Conservation (phyloP, 2,797 vertebrate species). For the Pygocentrus nattereri region DNA sequence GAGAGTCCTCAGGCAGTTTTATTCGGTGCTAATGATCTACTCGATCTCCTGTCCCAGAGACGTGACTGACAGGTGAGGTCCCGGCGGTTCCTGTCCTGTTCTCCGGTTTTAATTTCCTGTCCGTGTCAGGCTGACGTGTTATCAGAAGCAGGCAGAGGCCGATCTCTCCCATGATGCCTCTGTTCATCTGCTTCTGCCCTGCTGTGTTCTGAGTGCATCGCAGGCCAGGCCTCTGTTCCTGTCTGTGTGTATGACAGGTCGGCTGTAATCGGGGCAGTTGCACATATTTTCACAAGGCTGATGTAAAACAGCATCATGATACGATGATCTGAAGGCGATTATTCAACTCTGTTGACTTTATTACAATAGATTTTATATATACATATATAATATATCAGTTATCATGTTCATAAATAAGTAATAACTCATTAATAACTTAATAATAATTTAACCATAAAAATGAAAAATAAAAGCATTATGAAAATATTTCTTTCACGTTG, state of each 20-base stretch:
- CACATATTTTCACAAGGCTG: not conserved
- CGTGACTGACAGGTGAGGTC: not conserved
- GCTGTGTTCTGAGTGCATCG: not conserved
- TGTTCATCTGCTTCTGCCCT: not conserved
- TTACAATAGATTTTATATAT: not conserved
- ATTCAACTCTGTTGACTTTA: not conserved
- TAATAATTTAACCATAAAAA: no score
- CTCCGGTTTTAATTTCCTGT: not conserved
- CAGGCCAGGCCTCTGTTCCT: not conserved
- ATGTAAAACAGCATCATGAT: not conserved
- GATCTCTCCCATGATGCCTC: not conserved
- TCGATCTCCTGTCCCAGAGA: not conserved
- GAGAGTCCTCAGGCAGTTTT: not conserved
- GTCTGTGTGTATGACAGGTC: not conserved
- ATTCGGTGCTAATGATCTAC: not conserved
- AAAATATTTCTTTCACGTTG: no score
- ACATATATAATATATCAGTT: no score
- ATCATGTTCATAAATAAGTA: not conserved
- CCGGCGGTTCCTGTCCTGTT: not conserved
- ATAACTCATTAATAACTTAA: no score
- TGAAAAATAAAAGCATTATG: no score
- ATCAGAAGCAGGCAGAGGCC: not conserved
- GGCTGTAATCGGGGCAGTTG: not conserved
- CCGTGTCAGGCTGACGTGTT: not conserved
- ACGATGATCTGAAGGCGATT: not conserved